Base-by-base conservation (phyloP, 2,888 invertebrate species). In the Parnassius mnemosyne region DNA sequence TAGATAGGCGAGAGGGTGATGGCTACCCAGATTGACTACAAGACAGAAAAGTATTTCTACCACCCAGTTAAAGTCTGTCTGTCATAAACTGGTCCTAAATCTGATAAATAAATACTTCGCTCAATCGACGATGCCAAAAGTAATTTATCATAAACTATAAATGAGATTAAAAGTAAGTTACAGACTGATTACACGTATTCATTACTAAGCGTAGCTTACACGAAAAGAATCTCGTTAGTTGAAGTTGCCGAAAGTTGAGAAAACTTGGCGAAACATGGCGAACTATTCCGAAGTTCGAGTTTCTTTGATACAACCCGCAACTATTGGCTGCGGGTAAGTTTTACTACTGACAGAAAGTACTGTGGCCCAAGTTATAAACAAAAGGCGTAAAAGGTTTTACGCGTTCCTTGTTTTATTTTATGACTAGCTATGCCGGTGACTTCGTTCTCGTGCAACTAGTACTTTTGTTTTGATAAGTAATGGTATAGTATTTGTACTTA, bases 311-410 rank as follows among this genome's bases (percentile, higher is more conserved):
- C 77, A 75, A 73, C 76, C 77, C 74, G 75, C 78, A 81, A 81
- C 81, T 84, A 83, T 84, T 80, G 83, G 78, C 71, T 72, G 76
- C 74, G 74, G 74, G 72, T 75, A 80, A 83, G 81, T 85, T 83
- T 80, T 71, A 69, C 72, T 71, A 71, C 71, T 62, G 65, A 57
- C 20, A 16, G 10, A 34, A 50, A 10, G 54, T 43, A 16, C 56
- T 67, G 42, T 76, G 77, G 80, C 68, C 3, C 66, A 78, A 78
- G 59, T 63, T n/a, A 63, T 41, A 41, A 34, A 53, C 46, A 16
- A 13, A 16, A 10, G 5, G 12, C n/a, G 7, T 46, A 7, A 46
- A 20, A 16, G 2, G 1, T 43, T 43, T 43, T 11, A 11, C 1
- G 9, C 43, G 10, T 43, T 43, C 43, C 3, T 43, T 43, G 43